phyloP scores from a whole-genome alignment of 2,888 invertebrate species.

The Amaurobius ferox region DNA sequence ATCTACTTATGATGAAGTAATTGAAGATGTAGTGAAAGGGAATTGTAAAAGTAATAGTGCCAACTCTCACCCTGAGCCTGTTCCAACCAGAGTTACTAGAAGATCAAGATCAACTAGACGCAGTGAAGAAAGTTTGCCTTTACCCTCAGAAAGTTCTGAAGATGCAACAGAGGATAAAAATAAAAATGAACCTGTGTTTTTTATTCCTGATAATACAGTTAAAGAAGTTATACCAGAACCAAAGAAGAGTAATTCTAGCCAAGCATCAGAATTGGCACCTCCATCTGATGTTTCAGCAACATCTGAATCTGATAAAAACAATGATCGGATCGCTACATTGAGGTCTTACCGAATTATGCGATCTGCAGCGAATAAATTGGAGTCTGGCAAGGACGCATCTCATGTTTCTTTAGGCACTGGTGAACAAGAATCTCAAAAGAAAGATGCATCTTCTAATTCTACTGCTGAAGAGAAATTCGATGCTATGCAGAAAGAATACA shows the following conservation, averaged over 20 bases:
- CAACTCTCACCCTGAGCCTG: conserved; percentile 32
- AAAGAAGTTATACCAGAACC: conserved; percentile 37
- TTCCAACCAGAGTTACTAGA: conserved; percentile 47
- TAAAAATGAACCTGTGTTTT: conserved; percentile 67
- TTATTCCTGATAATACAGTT: conserved; percentile 61
- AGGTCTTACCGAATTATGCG: conserved; percentile 72
- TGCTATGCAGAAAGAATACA: conserved; percentile 13
- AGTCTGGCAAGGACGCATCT: conserved; percentile 65
- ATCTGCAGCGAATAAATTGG: conserved; percentile 66
- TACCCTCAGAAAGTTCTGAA: conserved; percentile 35
- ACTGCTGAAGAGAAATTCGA: conserved; percentile 45
- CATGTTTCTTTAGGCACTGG: conserved; percentile 20
- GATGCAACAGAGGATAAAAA: conserved; percentile 53
- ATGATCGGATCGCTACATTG: conserved; percentile 32
- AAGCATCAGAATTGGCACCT: neutral
- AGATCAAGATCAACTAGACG: conserved; percentile 71
- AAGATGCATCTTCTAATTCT: conserved; percentile 18
- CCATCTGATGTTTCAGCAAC: conserved; percentile 17
- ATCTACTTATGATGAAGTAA: conserved; percentile 89
- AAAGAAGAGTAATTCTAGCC: conserved; percentile 39
- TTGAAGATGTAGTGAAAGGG: conserved; percentile 91
- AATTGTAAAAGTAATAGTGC: conserved; percentile 73
- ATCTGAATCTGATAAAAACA: conserved; percentile 35
- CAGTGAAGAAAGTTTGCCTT: conserved; percentile 72
- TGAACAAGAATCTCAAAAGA: conserved; percentile 50